Base-by-base conservation (phyloP, 2,797 vertebrate genomes). In the Sarcoramphus papa region DNA sequence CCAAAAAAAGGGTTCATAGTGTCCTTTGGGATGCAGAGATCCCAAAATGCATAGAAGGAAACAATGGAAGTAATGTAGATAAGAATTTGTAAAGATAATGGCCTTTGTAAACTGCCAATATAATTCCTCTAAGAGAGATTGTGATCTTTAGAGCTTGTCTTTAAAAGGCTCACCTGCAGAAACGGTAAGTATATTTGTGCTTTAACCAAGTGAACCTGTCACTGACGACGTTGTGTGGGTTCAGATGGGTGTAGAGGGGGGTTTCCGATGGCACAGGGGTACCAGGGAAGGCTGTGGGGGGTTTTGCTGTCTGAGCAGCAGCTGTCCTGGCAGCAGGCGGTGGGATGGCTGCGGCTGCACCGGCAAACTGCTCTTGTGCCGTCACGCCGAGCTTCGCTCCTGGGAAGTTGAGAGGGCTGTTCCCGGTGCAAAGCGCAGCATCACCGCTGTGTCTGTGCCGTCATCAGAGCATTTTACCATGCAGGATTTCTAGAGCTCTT, bases 401-500 rank as follows among this genome's bases (percentile, higher is more conserved):
- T 4, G 67, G 30, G 27, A 7, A 7, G 43, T 0, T 33, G 25
- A 6, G 7, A 30, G 31, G 16, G 30, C 45, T 37, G 23, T 51
- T 63, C 67, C 62, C 54, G 5, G 14, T 2, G 41, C 43, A 3
- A 7, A 9, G 72, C 0, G 12, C 57, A 30, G 45, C 67, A 9
- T 21, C 53, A 2, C 67, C 5, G 2, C 51, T 28, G 18, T 4
- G 22, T 8, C 56, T 23, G 9, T 27, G 87, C 51, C 2, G 1
- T 7, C 7, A 2, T 18, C 28, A 2, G 21, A 21, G 33, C 7
- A 2, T 48, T 22, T 13, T 24, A 12, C 22, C 0, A 0, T 8
- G 64, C 45, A 5, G 41, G 28, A 23, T 45, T 65, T 12, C 35
- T 35, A 4, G 51, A 59, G 74, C 53, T 47, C 17, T 25, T 23